These are phyloP conservation scores for Cherax destructor DNA, from an alignment of 1,140 invertebrate species.

Conservation along the genomic window DNA sequence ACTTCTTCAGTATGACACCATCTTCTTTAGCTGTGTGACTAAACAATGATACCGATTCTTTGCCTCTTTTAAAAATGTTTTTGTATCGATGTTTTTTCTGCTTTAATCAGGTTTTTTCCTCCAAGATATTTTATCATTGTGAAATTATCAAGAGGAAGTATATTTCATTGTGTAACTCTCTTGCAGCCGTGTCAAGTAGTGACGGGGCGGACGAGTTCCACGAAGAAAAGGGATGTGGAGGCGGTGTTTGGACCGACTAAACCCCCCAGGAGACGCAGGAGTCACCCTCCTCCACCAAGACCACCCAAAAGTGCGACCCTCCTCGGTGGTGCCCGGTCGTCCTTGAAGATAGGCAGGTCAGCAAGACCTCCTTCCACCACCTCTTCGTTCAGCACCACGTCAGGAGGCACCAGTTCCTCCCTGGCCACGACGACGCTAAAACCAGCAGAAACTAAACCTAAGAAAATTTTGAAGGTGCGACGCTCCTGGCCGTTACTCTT, in stretches of 20 bases:
- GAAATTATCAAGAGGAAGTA: no score
- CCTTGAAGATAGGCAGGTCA: background rate
- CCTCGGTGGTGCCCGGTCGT: background rate
- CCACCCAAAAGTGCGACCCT: slow-evolving; percentile 20
- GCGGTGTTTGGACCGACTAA: slow-evolving; percentile 44
- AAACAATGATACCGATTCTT: no score
- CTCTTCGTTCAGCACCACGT: slow-evolving; percentile 39
- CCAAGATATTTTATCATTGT: no score
- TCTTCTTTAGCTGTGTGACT: no score
- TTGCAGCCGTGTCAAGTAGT: slow-evolving; percentile 11
- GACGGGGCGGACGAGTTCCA: background rate
- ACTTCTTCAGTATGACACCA: no score
- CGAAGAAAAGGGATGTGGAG: background rate
- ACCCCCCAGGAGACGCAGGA: slow-evolving; percentile 19
- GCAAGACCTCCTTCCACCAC: slow-evolving; percentile 19
- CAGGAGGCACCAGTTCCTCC: slow-evolving; percentile 11
- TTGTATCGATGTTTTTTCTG: no score
- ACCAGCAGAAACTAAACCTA: background rate
- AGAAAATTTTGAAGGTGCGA: background rate
- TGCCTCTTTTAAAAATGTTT: no score
- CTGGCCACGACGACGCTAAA: background rate
- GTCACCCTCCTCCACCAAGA: slow-evolving; percentile 39
- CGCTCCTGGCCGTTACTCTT: slow-evolving; percentile 52
- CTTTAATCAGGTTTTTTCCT: no score
- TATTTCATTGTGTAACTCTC: background rate